Conservation (phyloP, 2,888 invertebrate species). For the Acanthoscelides obtectus region DNA sequence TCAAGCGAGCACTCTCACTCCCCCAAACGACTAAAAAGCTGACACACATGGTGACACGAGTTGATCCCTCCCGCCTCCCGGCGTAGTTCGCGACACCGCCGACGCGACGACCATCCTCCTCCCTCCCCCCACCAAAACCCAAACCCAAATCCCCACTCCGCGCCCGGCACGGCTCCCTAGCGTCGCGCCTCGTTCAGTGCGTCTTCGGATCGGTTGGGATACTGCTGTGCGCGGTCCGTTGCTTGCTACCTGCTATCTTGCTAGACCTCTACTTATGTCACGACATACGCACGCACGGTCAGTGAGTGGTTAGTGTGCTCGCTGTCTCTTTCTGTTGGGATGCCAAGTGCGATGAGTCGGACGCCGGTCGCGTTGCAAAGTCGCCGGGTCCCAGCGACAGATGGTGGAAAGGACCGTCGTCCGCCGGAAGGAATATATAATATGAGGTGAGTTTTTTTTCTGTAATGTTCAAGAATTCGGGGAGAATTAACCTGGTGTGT, state of each 20-base stretch:
- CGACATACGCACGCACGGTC: background rate
- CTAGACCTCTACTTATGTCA: background rate
- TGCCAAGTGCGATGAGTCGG: background rate
- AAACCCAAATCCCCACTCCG: slow-evolving; percentile 15
- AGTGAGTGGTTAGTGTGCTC: background rate
- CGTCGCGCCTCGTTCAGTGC: background rate
- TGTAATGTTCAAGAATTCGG: too few species aligned
- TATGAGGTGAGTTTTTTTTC: background rate
- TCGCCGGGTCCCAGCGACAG: background rate
- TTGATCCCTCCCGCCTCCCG: background rate
- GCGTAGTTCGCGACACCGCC: background rate
- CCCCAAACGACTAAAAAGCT: background rate
- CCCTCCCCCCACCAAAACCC: slow-evolving; percentile 21
- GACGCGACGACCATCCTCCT: slow-evolving; percentile 27
- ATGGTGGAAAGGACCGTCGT: background rate
- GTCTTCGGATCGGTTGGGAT: background rate
- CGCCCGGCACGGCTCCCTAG: background rate
- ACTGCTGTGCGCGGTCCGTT: background rate
- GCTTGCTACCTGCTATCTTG: background rate
- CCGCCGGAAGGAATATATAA: background rate
- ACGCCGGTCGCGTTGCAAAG: background rate
- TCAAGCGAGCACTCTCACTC: background rate
- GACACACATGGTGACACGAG: background rate
- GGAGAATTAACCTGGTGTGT: too few species aligned
- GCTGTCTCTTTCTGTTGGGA: background rate